Evolutionary conservation across 2,113 vertebrate genomes (phyloP).

Genomic region (Corynorhinus townsendii): DNA sequence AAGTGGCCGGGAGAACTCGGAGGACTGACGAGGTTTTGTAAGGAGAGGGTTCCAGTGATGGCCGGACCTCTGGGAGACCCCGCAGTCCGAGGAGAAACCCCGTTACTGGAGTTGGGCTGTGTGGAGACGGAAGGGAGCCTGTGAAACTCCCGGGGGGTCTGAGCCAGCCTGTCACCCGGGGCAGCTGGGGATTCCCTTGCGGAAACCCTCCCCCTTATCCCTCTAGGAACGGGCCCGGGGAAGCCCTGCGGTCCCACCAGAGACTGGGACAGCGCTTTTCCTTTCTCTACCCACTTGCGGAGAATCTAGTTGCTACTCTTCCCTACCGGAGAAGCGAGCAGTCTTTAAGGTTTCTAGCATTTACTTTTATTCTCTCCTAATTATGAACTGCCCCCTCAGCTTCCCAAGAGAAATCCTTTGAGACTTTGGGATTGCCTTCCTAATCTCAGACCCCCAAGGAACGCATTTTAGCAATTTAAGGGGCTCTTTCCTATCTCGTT

Average conservation of each 20-base stretch:
- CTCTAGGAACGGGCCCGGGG: background rate
- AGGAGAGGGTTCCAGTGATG: background rate
- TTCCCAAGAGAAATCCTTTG: background rate
- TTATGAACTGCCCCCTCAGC: background rate
- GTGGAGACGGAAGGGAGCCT: background rate
- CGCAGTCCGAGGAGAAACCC: background rate
- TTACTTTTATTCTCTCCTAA: background rate
- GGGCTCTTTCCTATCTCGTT: background rate
- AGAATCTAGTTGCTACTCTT: background rate
- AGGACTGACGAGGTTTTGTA: background rate
- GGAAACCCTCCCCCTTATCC: background rate
- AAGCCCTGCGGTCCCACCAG: background rate
- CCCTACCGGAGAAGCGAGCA: background rate
- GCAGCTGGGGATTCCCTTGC: conserved; percentile 29
- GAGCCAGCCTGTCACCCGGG: background rate
- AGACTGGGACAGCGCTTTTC: background rate
- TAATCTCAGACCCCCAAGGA: background rate
- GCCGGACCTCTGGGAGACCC: background rate
- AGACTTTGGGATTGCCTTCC: background rate
- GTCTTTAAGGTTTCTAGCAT: background rate
- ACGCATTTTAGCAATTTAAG: background rate
- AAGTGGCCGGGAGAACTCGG: background rate
- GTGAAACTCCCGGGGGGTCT: background rate
- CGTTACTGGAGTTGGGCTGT: background rate
- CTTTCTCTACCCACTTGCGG: background rate